Evolutionary conservation across 1,140 invertebrate genomes (phyloP), one percentile per base, ranked within the genome.

Genomic region (Drosophila kepulauana): DNA sequence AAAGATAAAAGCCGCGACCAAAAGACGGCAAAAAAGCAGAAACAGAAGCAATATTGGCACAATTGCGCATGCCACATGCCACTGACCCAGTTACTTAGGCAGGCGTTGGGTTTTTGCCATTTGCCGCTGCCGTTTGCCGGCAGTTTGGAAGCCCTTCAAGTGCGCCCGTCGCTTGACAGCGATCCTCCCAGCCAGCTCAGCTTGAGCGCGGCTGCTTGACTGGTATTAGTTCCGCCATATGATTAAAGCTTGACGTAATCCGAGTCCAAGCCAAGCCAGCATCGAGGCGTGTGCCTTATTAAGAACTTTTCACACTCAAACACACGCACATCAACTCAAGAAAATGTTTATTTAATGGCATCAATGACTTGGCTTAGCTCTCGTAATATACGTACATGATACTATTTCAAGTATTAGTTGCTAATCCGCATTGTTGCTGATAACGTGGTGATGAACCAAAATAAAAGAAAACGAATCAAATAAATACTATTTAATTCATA

Each of bases 211-310:
- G 28, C 75, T 67, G 64, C 57, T 59, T 79, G 69, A 81, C 64
- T 65, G 65, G 58, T 28, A 68, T 81, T 74, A 81, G 86, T 89
- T 89, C 85, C 85, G 85, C 85, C 75, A 90, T 89, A 89, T 89
- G 85, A 89, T 81, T 89, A 81, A 89, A 76, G 84, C 81, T 61
- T 71, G 69, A 75, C 78, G 78, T 89, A 89, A 89, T 81, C 74
- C 65, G 75, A 89, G 35, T 67, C 71, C 62, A 52, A 78, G 46
- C 25, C 4, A 25, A 25, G 56, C 77, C 16, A n/a, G 58, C 76
- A 51, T 58, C 20, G 64, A 68, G 68, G 48, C 81, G 79, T 78
- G 77, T 63, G 68, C 67, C 82, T 78, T 78, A 71, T 86, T 88
- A 72, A 49, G 41, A 38, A 58, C 68, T 51, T 59, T 46, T n/a